These are phyloP conservation scores for Rallus limicola DNA, from an alignment of 2,113 vertebrate genomes.

Conservation along the genomic window DNA sequence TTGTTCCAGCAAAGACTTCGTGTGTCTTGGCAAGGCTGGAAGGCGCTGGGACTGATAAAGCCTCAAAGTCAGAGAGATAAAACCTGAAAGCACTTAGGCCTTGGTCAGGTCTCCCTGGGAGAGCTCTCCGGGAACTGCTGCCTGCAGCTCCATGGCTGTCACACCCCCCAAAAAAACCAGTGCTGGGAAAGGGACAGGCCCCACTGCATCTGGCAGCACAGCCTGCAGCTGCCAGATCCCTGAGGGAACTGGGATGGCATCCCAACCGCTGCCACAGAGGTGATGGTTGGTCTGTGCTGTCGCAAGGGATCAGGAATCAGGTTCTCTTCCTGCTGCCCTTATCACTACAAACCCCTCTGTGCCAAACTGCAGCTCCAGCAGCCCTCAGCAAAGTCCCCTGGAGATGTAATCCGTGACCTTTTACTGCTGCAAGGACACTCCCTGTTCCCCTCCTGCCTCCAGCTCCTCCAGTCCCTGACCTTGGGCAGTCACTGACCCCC, in stretches of 20 bases:
- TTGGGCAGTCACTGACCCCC: background rate
- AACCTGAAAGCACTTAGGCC: background rate
- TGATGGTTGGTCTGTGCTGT: rapidly evolving
- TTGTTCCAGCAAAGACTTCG: background rate
- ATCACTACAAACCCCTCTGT: background rate
- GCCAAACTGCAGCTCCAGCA: rapidly evolving
- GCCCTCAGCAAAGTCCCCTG: background rate
- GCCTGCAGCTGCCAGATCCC: rapidly evolving
- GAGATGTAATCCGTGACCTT: background rate
- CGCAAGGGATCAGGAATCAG: background rate
- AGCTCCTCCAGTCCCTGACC: background rate
- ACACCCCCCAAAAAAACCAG: background rate
- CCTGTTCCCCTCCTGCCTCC: background rate
- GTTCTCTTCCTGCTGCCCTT: background rate
- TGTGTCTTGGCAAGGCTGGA: background rate
- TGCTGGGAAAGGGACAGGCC: background rate
- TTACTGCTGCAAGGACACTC: conserved; percentile 5
- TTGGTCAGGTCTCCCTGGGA: background rate
- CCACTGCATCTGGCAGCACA: background rate
- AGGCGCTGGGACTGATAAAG: background rate
- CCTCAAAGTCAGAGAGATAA: conserved; percentile 15
- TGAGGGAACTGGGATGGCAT: background rate
- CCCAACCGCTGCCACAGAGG: rapidly evolving
- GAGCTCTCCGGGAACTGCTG: rapidly evolving
- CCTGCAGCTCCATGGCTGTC: background rate